These are phyloP conservation scores for Fregetta grallaria DNA, from an alignment of 2,113 vertebrate species.

Conservation along the genomic window DNA sequence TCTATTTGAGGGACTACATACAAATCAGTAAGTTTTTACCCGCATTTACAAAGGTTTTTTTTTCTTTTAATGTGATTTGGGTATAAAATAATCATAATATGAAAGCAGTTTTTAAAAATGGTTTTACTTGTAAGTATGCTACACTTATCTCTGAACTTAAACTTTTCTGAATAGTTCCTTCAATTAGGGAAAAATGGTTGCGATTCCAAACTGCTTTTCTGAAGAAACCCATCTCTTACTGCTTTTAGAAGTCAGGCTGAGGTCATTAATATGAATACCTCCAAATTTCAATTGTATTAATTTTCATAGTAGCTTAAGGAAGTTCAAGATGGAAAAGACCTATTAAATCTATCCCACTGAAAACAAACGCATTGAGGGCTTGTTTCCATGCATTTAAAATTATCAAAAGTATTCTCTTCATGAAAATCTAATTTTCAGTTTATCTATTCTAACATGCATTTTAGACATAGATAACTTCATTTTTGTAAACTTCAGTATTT, in stretches of 20 bases:
- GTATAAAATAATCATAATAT: neutral
- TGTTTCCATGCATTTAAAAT: neutral
- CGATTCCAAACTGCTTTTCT: neutral
- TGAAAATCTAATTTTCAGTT: neutral
- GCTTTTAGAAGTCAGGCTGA: neutral
- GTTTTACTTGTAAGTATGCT: neutral
- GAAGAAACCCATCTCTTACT: neutral
- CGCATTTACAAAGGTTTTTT: neutral
- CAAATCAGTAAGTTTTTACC: neutral
- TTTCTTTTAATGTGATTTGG: neutral
- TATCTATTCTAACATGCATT: neutral
- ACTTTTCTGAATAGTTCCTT: neutral
- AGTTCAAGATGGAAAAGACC: conserved; percentile 64
- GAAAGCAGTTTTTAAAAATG: neutral
- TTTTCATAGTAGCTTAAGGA: neutral
- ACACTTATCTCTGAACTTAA: neutral
- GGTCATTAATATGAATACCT: neutral
- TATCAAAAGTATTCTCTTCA: neutral
- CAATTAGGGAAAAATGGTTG: neutral
- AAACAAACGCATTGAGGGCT: neutral
- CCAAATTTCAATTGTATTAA: neutral
- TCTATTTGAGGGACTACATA: neutral
- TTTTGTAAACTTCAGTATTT: neutral
- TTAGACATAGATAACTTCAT: neutral
- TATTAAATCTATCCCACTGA: conserved; percentile 43